Base-by-base conservation (phyloP, 2,797 vertebrate genomes). In the Eulemur rubriventer region DNA sequence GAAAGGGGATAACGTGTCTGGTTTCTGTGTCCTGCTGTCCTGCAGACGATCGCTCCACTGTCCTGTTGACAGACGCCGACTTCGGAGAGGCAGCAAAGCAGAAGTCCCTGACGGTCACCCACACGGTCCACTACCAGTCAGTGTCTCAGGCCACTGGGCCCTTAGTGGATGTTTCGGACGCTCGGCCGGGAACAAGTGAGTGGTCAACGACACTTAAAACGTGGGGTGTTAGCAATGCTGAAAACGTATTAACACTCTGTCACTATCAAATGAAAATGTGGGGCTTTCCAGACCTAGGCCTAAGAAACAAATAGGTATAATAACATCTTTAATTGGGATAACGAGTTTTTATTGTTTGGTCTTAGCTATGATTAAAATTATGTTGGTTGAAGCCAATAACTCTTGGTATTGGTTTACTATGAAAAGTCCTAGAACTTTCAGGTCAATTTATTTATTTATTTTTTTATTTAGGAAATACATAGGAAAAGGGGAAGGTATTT, bases 161-260 rank as follows among this genome's bases (percentile, higher is more conserved):
- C 0, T 98, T 99, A 95, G 99, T 99, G 98, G 99, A 99, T n/a
- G 99, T 99, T 96, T 99, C 99, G 50, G 99, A 99, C 35, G 99
- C 99, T 96, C 99, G 99, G 97, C 99, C 99, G 79, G 99, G 99
- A 99, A 99, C 99, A 97, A 99, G 99, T 99, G 98, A 99, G 99
- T 99, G 89, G 96, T 94, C 97, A 82, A 55, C 1, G 41, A 13
- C 95, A 9, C 2, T 24, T 4, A 1, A 17, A 41, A 59, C 2
- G 2, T 35, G 76, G 78, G 72, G 33, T 46, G 72, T 52, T 63
- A 6, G 11, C 11, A 4, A 0, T 18, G 28, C 57, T 0, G 30
- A 35, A 52, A 43, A 24, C 6, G 0, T 4, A 0, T 12, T 16
- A 0, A 0, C 3, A 1, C 12, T 9, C 59, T 1, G 2, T 90